A percentile compares a stretch with the other conserved stretches of the same genome.
phyloP scores from a whole-genome alignment of 2,113 vertebrate species.

The Orientallactaga bullata region DNA sequence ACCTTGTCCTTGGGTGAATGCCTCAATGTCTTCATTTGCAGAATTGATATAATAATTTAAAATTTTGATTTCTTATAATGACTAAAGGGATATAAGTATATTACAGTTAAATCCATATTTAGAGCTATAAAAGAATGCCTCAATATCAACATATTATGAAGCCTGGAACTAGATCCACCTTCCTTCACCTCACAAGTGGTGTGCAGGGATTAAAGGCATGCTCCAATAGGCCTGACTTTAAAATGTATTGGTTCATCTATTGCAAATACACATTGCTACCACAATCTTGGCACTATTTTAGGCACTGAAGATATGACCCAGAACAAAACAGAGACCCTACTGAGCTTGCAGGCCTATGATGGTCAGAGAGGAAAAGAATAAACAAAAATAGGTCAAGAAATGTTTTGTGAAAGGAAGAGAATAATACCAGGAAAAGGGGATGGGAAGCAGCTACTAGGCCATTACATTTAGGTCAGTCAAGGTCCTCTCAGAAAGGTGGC shows the following conservation, averaged over 20 bases:
- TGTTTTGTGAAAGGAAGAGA: not conserved
- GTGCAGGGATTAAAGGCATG: not conserved
- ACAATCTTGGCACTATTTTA: constrained; percentile 34
- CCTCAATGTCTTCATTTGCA: constrained; percentile 32
- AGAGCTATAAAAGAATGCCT: not conserved
- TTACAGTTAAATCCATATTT: not conserved
- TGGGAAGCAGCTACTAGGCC: not conserved
- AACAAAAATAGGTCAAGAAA: not conserved
- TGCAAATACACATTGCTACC: not conserved
- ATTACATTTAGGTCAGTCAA: not conserved
- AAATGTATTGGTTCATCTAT: not conserved
- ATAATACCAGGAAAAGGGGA: not conserved
- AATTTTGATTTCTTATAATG: not conserved
- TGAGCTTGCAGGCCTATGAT: not conserved
- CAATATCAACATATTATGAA: constrained; percentile 6
- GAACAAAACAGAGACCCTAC: constrained; percentile 31
- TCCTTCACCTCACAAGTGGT: not conserved
- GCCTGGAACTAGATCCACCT: not conserved
- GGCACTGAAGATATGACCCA: not conserved
- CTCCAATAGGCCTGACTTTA: not conserved
- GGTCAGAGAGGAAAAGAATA: constrained; percentile 15
- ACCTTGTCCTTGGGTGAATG: not conserved
- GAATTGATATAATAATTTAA: not conserved
- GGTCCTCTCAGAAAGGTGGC: not conserved
- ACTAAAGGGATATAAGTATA: not conserved